Conservation (phyloP, 2,113 vertebrate species). For the Hyperoodon ampullatus region DNA sequence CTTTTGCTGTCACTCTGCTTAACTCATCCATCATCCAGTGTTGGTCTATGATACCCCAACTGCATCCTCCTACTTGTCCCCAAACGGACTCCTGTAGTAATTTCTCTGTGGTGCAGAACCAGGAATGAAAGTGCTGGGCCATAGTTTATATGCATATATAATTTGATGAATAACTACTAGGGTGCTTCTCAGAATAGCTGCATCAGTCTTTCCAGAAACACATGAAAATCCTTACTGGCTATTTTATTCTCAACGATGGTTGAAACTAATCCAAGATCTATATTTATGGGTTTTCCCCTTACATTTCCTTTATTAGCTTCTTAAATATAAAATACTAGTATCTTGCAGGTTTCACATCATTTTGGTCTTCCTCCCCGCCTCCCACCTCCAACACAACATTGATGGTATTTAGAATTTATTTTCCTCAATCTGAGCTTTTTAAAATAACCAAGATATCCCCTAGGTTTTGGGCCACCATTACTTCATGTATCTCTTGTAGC, state of each 20-base stretch:
- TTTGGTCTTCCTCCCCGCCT: neutral
- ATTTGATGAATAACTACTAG: neutral
- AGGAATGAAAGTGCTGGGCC: neutral
- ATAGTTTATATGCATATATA: neutral
- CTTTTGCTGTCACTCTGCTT: neutral
- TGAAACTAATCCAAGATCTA: neutral
- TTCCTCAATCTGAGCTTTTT: neutral
- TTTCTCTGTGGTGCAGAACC: neutral
- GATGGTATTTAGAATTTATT: conserved; percentile 4
- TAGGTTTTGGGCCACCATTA: neutral
- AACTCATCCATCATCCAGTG: neutral
- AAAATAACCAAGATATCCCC: neutral
- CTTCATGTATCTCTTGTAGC: neutral
- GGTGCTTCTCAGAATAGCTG: neutral
- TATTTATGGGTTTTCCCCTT: neutral
- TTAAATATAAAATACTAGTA: neutral
- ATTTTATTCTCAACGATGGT: neutral
- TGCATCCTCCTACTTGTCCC: neutral
- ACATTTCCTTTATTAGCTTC: neutral
- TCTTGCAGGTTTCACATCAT: neutral
- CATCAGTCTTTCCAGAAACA: neutral
- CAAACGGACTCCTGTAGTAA: neutral
- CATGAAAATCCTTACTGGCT: neutral
- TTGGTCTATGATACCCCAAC: neutral
- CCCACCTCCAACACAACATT: neutral